Base-by-base conservation (phyloP, 2,113 vertebrate species). In the Etia nguti region DNA sequence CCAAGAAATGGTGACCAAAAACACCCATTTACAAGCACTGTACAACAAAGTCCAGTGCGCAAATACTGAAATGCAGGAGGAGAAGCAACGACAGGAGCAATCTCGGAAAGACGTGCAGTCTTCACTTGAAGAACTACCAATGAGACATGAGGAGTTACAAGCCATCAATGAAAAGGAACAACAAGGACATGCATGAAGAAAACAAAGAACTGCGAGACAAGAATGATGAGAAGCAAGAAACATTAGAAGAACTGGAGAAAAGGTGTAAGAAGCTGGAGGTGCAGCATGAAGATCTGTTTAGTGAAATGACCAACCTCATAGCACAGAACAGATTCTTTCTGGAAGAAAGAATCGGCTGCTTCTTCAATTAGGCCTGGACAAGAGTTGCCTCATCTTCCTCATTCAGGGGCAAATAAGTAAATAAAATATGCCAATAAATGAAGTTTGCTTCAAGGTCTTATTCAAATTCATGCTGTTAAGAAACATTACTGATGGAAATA, bases 101-200 rank as follows among this genome's bases (percentile, higher is more conserved):
- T 8, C 31, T n/a, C 18, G 8, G 18, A 65, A 65, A 65, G n/a
- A 65, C 0, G 0, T n/a, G 31, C 0, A 38, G 60, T 38, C 4
- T 65, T 36, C 36, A 65, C 31, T 65, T 65, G 10, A 65, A 12
- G 31, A 65, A 65, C n/a, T 36, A 31, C 18, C 0, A 18, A 12
- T 11, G 31, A 22, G 52, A 52, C 18, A 52, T n/a, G 18, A 52
- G 4, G 4, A 62, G 2, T 65, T 36, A 36, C 31, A 65, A 62
- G 31, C 10, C 2, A 2, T 65, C 6, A 18, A 62, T 62, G 59
- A 36, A 20, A 36, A 36, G 20, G 60, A 36, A 65, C 31, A 65
- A n/a, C 59, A 62, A 62, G 31, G 59, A 62, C 18, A n/a, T 62
- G 18, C 31, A 62, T 12, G 59, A 62, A 34, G 0, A n/a, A 38